Percentiles rank a stretch among this genome's conserved stretches.
Evolutionary conservation across 1,140 invertebrate genomes (phyloP).

Genomic region (Temnothorax curvispinosus): DNA sequence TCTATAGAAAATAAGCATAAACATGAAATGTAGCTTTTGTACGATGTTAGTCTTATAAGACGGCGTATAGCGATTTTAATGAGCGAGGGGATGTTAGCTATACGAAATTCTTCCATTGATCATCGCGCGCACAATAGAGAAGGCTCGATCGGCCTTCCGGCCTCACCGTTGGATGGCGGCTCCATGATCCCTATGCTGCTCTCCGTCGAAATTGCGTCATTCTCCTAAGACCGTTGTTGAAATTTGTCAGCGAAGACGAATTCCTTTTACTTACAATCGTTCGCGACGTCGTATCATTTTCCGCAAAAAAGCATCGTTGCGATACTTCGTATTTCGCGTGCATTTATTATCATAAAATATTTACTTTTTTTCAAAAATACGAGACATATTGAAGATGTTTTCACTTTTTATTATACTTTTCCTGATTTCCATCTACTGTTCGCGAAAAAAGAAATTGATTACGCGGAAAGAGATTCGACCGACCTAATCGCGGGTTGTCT

Average conservation of each 20-base stretch:
- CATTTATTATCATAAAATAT: background rate
- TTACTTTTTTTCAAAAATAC: background rate
- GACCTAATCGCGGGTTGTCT: background rate
- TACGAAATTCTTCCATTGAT: constrained; percentile 37
- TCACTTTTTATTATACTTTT: background rate
- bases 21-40: constrained; percentile 7
- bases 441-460: background rate
- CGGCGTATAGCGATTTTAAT: background rate
- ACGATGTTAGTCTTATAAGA: background rate
- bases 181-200: constrained; percentile 49
- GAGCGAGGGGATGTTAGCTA: background rate
- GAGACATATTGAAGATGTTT: too few species aligned
- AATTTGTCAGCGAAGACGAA: background rate
- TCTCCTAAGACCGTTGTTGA: background rate
- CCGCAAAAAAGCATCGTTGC: background rate
- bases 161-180: constrained; percentile 68
- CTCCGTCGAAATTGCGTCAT: constrained; percentile 20
- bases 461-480: background rate
- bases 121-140: constrained; percentile 67
- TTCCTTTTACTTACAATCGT: background rate
- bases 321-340: too few species aligned
- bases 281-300: background rate
- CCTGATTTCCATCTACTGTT: background rate
- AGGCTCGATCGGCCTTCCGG: constrained; percentile 60
- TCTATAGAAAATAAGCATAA: background rate